phyloP scores from a whole-genome alignment of 2,888 invertebrate genomes.

The Clunio marinus region DNA sequence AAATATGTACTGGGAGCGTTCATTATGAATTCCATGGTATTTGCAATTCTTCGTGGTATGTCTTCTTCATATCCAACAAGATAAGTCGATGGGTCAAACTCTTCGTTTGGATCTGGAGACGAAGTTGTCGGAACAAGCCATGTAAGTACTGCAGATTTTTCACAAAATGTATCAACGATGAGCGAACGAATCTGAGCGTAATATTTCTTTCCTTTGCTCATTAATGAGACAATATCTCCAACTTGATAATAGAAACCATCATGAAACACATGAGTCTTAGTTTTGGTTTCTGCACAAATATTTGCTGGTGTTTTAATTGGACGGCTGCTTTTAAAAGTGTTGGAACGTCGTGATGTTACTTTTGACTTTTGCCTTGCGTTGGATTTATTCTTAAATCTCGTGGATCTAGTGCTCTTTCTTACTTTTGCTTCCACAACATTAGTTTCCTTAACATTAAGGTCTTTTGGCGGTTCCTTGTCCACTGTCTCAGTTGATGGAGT shows the following conservation, averaged over 20 bases:
- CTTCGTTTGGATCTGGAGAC: constrained; percentile 70
- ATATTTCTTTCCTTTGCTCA: constrained; percentile 68
- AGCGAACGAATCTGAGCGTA: constrained; percentile 89
- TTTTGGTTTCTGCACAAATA: constrained; percentile 64
- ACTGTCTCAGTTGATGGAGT: constrained; percentile 42
- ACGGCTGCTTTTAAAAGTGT: constrained; percentile 65
- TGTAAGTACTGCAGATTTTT: constrained; percentile 86
- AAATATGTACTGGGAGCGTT: constrained; percentile 91
- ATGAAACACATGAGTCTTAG: constrained; percentile 42
- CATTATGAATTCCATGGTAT: constrained; percentile 84
- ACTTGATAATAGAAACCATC: constrained; percentile 77
- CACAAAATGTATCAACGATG: constrained; percentile 86
- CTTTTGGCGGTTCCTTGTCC: constrained; percentile 44
- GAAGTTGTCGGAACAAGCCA: constrained; percentile 86
- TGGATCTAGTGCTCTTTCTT: constrained; percentile 45
- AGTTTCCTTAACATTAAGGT: constrained; percentile 40
- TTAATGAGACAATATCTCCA: constrained; percentile 85
- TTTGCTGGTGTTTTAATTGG: constrained; percentile 80
- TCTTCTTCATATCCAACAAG: constrained; percentile 91
- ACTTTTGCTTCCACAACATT: constrained; percentile 40
- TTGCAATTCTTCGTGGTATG: constrained; percentile 75
- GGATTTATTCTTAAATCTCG: constrained; percentile 41
- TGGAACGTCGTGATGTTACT: constrained; percentile 49
- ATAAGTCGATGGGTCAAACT: constrained; percentile 85
- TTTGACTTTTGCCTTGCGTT: constrained; percentile 34